Base-by-base conservation (phyloP, 2,113 vertebrate species). In the Phalacrocorax carbo region DNA sequence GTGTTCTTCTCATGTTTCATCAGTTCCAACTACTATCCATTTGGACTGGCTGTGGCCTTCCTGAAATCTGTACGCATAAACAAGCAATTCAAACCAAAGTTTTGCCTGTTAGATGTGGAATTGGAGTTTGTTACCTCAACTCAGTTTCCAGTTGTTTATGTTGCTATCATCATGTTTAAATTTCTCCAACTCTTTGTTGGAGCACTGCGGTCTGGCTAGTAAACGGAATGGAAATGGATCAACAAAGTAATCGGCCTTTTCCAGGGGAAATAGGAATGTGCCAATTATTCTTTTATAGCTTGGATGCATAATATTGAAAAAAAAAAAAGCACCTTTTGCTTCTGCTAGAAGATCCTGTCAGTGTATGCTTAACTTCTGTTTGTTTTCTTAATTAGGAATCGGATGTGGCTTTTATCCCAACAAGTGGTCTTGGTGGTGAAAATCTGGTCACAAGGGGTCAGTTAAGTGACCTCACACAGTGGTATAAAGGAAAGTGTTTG, bases 341-440 rank as follows among this genome's bases (percentile, higher is more conserved):
- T 90, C 52, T 92, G 12, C 66, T 83, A 17, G 65, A 69, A 83
- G 42, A 58, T 84, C 10, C 29, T 83, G 10, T 51, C 70, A 83
- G 60, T 80, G 5, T 70, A 65, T 60, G 10, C 11, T 81, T 79
- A 79, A 58, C 7, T 71, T 90, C 86, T 58, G 60, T 80, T 66
- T 77, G 23, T 94, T 97, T 92, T 96, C 81, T 93, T 95, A 90
- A 95, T 49, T 94, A 99, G 99, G 99, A 99, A 52, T 99, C 98
- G 44, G 99, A 99, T 97, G 99, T 99, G 62, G 99, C 98, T 97
- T 99, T 99, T 98, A 97, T 99, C 96, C 99, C 99, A 69, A 99
- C 99, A 20, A 99, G 99, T 90, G 99, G 99, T 69, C 98, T 99
- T 80, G 99, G 99, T 77, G 99, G 99, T 93, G 99, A 99, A 97